Evolutionary conservation across 2,888 invertebrate genomes (phyloP).

Genomic region (Acronicta leporina): DNA sequence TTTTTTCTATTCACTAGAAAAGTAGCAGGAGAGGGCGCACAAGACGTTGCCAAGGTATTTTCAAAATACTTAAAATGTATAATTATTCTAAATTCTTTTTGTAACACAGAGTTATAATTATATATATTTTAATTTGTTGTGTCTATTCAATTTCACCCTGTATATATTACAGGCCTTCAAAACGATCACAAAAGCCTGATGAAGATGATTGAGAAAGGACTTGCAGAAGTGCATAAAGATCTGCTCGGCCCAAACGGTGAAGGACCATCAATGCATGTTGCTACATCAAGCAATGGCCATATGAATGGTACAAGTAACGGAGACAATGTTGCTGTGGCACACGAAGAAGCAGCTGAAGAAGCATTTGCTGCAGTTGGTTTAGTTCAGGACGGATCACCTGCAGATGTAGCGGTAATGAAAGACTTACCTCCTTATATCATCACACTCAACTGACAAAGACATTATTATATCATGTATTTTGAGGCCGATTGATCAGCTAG

Average conservation of each 20-base stretch:
- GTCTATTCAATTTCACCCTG: too few relatives aligned
- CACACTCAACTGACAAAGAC: too few relatives aligned
- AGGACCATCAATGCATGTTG: constrained; percentile 9
- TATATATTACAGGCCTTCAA: constrained; percentile 91
- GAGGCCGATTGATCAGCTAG: too few relatives aligned
- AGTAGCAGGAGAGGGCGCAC: too few relatives aligned
- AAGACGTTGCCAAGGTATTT: too few relatives aligned
- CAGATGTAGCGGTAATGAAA: constrained; percentile 94
- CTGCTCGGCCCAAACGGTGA: constrained; percentile 57
- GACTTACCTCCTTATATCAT: too few relatives aligned
- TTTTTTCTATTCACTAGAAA: too few relatives aligned
- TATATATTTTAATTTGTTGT: too few relatives aligned
- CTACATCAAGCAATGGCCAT: constrained; percentile 53
- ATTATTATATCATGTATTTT: too few relatives aligned
- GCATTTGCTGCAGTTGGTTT: constrained; percentile 92
- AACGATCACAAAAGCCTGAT: constrained; percentile 96
- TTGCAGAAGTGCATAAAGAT: constrained; percentile 90
- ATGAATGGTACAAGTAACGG: constrained; percentile 36
- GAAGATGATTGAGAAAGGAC: constrained; percentile 94
- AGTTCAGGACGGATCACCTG: constrained; percentile 94
- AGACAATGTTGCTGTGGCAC: constrained; percentile 29
- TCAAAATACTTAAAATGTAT: too few relatives aligned
- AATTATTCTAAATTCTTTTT: too few relatives aligned
- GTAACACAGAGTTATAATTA: too few relatives aligned
- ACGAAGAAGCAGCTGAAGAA: constrained; percentile 77